Conservation (phyloP, 2,113 vertebrate species). For the Oceanodroma tethys region DNA sequence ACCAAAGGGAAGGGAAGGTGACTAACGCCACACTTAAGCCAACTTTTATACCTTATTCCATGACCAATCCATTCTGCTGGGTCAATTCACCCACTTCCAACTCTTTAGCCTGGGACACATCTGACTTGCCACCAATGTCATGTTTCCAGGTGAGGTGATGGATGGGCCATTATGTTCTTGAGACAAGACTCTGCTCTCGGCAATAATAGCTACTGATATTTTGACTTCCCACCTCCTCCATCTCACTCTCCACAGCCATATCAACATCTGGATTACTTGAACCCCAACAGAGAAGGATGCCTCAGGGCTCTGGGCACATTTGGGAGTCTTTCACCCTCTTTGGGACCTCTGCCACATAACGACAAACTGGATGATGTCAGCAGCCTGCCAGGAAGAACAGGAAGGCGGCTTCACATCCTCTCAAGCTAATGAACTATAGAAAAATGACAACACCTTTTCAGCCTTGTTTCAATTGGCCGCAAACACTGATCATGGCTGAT, state of each 20-base stretch:
- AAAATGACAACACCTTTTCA: background rate
- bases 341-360: background rate
- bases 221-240: background rate
- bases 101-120: background rate
- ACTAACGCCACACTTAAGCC: background rate
- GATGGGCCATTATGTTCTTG: background rate
- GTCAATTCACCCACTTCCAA: background rate
- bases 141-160: background rate
- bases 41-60: background rate
- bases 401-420: background rate
- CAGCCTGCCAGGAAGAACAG: background rate
- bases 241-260: background rate
- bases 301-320: background rate
- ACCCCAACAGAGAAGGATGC: background rate
- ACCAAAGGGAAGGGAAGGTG: background rate
- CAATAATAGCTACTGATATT: background rate
- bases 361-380: background rate
- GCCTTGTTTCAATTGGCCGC: background rate
- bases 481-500: background rate
- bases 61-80: background rate
- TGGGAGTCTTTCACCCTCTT: background rate
- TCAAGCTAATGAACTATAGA: background rate
- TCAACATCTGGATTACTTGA: background rate
- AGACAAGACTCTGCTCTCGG: background rate
- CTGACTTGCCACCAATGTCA: background rate